These are phyloP conservation scores for Drosophila varians DNA, from an alignment of 1,140 invertebrate species.

Conservation along the genomic window DNA sequence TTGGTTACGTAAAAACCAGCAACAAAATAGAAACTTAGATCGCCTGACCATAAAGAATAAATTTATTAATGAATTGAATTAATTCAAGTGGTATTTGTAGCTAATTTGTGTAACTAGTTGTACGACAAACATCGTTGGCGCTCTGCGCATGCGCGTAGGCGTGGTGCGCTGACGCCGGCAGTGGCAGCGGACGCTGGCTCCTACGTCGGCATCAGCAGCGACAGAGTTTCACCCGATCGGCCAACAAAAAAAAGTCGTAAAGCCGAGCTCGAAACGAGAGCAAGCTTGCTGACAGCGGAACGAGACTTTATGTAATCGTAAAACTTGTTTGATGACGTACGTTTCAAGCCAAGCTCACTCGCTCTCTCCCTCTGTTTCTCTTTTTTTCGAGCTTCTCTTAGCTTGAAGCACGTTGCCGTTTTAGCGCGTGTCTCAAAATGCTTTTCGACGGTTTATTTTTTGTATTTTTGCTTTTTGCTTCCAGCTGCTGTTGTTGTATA, in stretches of 20 bases:
- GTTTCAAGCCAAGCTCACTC: conserved; percentile 22
- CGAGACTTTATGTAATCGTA: conserved; percentile 71
- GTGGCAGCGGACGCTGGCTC: conserved; percentile 1
- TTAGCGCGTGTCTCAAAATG: conserved; percentile 70
- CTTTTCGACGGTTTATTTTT: conserved; percentile 9
- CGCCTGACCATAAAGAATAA: neutral
- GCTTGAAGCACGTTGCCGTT: conserved; percentile 58
- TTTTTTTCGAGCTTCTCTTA: conserved; percentile 20
- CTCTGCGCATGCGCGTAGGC: conserved; percentile 20
- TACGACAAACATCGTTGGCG: neutral
- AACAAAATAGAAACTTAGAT: neutral
- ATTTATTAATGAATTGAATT: neutral
- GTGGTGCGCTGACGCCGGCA: conserved; percentile 18
- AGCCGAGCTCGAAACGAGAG: conserved; percentile 62
- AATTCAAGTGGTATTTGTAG: neutral
- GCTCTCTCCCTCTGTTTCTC: neutral
- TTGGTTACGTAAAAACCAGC: conserved; percentile 57
- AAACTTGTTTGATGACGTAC: conserved; percentile 75
- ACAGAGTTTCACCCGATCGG: conserved; percentile 29
- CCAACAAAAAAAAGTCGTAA: conserved; percentile 18
- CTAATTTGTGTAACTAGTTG: conserved; percentile 5
- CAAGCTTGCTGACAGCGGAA: conserved; percentile 55
- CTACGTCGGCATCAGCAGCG: conserved; percentile 5
- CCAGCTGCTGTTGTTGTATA: conserved; percentile 68
- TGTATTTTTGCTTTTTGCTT: neutral